Conservation (phyloP, 2,888 invertebrate species). For the Cataglyphis rosenhaueri region DNA sequence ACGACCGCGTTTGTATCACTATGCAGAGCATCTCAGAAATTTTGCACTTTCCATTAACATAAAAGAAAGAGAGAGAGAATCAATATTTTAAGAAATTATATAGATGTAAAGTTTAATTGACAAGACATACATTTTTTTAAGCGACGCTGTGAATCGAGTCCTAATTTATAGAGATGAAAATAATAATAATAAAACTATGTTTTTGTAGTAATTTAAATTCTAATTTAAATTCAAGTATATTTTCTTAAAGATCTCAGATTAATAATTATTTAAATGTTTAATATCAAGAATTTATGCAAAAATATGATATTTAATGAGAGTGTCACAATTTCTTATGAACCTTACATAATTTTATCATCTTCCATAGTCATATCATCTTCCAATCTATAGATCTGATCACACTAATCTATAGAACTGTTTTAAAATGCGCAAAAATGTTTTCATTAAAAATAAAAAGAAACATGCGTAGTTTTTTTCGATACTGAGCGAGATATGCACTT, state of each 20-base stretch:
- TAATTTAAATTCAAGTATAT: neutral
- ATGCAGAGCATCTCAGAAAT: slow-evolving; percentile 7
- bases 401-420: slow-evolving; percentile 6
- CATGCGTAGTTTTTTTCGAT: slow-evolving; percentile 29
- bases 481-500: slow-evolving; percentile 38
- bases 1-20: slow-evolving; percentile 43
- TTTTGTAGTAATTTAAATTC: neutral
- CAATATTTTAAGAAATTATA: neutral
- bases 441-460: slow-evolving; percentile 36
- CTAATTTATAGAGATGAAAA: neutral
- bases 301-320: neutral
- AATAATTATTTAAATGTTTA: neutral
- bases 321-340: no score
- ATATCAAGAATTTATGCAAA: neutral
- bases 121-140: neutral
- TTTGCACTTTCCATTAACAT: neutral
- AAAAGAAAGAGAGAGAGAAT: neutral
- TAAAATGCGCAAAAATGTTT: slow-evolving; percentile 50
- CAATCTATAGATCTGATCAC: no score
- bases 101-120: neutral
- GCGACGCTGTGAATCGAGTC: neutral
- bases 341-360: no score
- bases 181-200: neutral
- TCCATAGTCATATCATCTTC: no score
- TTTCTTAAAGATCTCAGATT: neutral